Base-by-base conservation (phyloP, 2,797 vertebrate species). In the Xenops minutus region DNA sequence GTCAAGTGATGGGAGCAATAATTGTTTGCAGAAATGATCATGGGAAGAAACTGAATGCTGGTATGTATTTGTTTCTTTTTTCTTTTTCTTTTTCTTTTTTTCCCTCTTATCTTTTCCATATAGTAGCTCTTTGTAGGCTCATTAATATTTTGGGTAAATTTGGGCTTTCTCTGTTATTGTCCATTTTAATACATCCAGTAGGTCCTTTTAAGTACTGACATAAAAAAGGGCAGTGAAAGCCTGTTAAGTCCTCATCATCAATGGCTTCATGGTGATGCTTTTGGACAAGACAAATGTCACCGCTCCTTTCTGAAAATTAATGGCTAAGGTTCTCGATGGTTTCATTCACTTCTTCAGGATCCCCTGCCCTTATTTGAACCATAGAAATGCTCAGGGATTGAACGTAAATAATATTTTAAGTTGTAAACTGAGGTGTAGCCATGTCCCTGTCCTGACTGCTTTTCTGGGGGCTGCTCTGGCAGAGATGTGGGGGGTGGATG, bases 1-100 rank as follows among this genome's bases (percentile, higher is more conserved):
- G 92, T 91, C 92, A 93, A 95, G 71, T 26, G 46, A 74, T 75
- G 21, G 46, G 36, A 66, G 34, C 56, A 92, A 78, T 89, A 88
- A 93, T 85, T 51, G 36, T 74, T 93, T 75, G 83, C 63, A 95
- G 85, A 96, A 95, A 58, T 62, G 27, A 2, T 6, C 32, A n/a
- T 80, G 61, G 49, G 49, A 94, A 92, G 66, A 58, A 76, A 39
- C 20, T 37, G 54, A 51, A 29, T 58, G 23, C 36, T 43, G 20
- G 10, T 27, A 18, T n/a, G 12, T 39, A 69, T 79, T 71, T 80
- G 26, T 32, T 32, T n/a, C 8, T 63, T n/a, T 26, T 46, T 19
- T 26, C 15, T 43, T 64, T 14, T 14, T 30, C 19, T 54, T 51
- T 51, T 10, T 19, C 9, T 41, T 41, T 41, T 12, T 49, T 49